phyloP scores from a whole-genome alignment of 2,113 vertebrate species.

The Prunella fulvescens region DNA sequence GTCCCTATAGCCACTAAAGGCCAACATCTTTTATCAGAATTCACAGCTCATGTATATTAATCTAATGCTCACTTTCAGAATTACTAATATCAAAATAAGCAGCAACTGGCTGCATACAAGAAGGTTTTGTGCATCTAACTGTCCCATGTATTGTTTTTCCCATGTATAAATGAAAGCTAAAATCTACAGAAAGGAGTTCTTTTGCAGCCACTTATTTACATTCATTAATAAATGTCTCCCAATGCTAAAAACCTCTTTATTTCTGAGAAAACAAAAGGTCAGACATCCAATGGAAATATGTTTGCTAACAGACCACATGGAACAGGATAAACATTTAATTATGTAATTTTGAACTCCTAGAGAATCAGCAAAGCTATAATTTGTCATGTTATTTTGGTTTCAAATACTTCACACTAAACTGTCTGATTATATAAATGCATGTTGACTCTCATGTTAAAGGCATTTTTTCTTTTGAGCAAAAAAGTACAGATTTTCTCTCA shows the following conservation, averaged over 20 bases:
- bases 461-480: background rate
- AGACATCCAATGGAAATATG: background rate
- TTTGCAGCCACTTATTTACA: background rate
- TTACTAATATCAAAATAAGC: background rate
- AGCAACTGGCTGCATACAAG: background rate
- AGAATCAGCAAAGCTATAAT: background rate
- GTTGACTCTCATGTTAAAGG: background rate
- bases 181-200: background rate
- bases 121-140: background rate
- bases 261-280: background rate
- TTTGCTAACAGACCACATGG: slow-evolving; percentile 21
- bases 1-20: background rate
- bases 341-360: background rate
- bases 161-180: background rate
- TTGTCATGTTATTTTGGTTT: background rate
- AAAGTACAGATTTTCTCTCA: background rate
- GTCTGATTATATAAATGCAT: background rate
- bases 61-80: background rate
- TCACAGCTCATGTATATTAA: background rate
- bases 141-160: background rate
- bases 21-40: background rate
- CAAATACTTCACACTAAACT: background rate
- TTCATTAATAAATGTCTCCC: background rate
- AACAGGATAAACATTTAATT: slow-evolving; percentile 17
- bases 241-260: background rate